phyloP scores from a whole-genome alignment of 2,113 vertebrate species.

The Malurus elegans region DNA sequence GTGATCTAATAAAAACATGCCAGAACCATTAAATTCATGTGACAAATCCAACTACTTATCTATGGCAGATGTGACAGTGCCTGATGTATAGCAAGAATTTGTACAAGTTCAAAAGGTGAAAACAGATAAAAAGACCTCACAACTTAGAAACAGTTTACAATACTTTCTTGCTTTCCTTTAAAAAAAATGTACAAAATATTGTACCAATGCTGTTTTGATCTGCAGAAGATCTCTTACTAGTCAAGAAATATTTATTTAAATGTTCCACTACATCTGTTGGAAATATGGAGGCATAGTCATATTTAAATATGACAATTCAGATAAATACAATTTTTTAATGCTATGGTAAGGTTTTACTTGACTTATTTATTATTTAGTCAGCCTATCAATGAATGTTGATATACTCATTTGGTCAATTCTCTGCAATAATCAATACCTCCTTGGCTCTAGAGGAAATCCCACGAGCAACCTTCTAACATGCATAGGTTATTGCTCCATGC shows the following conservation, averaged over 20 bases:
- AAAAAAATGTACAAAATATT: background rate
- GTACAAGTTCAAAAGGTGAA: background rate
- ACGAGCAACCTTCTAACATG: background rate
- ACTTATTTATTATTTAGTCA: background rate
- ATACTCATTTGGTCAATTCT: background rate
- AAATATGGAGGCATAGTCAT: background rate
- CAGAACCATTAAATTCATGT: background rate
- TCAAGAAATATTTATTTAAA: background rate
- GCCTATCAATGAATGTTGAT: background rate
- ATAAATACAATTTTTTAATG: background rate
- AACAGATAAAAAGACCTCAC: background rate
- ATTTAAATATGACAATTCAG: background rate
- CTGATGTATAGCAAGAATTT: background rate
- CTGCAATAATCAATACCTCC: background rate
- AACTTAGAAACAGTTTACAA: background rate
- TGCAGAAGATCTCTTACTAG: background rate
- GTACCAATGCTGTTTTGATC: background rate
- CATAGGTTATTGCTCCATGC: background rate
- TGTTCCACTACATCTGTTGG: background rate
- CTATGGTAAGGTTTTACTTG: background rate
- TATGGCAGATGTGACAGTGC: background rate
- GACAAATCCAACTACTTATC: background rate
- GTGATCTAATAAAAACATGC: conserved; percentile 1
- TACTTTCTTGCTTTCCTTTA: background rate
- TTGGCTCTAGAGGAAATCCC: background rate